Evolutionary conservation across 2,888 invertebrate genomes (phyloP).

Genomic region (Temnothorax unifasciatus): DNA sequence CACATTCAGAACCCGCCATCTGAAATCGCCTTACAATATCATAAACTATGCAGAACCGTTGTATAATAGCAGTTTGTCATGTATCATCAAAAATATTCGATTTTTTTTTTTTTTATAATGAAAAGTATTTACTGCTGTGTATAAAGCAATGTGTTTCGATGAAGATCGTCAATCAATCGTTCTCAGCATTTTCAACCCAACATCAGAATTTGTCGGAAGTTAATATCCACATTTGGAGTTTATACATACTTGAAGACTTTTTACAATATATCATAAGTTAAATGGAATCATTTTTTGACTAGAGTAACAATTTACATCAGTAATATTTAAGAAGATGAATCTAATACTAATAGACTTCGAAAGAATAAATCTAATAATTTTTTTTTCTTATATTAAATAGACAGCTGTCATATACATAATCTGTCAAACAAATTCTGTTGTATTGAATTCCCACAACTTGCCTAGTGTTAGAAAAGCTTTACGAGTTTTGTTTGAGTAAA

Average conservation of each 20-base stretch:
- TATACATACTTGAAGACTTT: background rate
- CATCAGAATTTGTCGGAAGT: background rate
- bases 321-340: background rate
- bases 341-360: background rate
- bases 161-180: background rate
- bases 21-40: conserved; percentile 10
- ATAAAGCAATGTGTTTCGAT: conserved; percentile 2
- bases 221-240: background rate
- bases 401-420: background rate
- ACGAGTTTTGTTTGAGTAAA: background rate
- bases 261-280: background rate
- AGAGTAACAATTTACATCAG: background rate
- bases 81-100: background rate
- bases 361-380: background rate
- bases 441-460: background rate
- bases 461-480: background rate
- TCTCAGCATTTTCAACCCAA: background rate
- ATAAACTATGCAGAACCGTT: background rate
- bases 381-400: conserved; percentile 9
- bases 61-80: background rate
- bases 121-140: background rate
- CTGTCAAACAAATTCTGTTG: background rate
- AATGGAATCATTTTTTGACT: conserved; percentile 1
- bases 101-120: conserved; percentile 25
- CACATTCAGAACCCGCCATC: background rate